Conservation (phyloP, 2,888 invertebrate species). For the Argyra leucocephala region DNA sequence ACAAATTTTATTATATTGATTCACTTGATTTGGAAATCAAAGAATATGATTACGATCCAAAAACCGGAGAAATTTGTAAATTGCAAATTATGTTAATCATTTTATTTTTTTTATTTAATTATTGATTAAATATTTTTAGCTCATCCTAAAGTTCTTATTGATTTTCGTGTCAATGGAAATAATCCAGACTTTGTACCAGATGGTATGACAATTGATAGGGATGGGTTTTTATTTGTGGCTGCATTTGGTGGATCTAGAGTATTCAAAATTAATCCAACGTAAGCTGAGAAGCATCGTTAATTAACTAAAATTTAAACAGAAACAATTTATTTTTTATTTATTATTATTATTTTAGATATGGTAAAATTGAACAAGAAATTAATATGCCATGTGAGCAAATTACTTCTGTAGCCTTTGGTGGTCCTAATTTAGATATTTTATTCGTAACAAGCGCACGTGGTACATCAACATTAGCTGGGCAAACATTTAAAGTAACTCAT, state of each 20-base stretch:
- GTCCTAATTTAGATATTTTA: conserved; percentile 53
- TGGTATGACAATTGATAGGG: conserved; percentile 70
- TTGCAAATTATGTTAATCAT: conserved; percentile 26
- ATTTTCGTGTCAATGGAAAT: conserved; percentile 44
- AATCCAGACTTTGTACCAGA: conserved; percentile 49
- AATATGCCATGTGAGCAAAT: conserved; percentile 56
- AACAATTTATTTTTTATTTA: neutral
- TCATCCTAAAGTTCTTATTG: conserved; percentile 49
- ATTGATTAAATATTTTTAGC: conserved; percentile 34
- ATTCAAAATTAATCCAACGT: conserved; percentile 40
- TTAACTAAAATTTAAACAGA: neutral
- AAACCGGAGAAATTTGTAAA: conserved; percentile 54
- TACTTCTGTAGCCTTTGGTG: conserved; percentile 66
- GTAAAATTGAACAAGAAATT: conserved; percentile 51
- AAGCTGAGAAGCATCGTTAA: conserved; percentile 27
- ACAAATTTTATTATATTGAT: conserved; percentile 67
- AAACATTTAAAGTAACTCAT: conserved; percentile 52
- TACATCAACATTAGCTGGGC: conserved; percentile 45
- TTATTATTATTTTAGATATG: conserved; percentile 25
- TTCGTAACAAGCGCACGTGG: conserved; percentile 58
- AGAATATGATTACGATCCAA: conserved; percentile 62
- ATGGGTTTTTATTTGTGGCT: conserved; percentile 69
- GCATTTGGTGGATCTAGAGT: conserved; percentile 59
- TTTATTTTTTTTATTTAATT: neutral
- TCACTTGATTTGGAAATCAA: conserved; percentile 57